A percentile compares a stretch with the other conserved stretches of the same genome.
These are phyloP conservation scores for Esox lucius DNA, from an alignment of 2,797 vertebrate species.

Conservation along the genomic window DNA sequence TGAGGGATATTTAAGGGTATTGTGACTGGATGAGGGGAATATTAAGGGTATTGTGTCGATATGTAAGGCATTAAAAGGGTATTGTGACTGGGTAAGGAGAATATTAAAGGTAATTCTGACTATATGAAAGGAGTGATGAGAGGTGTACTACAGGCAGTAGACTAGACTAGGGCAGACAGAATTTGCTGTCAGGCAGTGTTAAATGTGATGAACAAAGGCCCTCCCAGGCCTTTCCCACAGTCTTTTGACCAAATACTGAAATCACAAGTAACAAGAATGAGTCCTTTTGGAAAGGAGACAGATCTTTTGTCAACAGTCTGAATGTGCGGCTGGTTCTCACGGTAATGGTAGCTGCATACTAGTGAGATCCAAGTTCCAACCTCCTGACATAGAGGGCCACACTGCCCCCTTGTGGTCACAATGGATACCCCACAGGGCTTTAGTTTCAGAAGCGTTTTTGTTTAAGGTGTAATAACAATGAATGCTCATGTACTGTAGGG, in stretches of 20 bases:
- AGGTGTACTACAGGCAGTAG: conserved; percentile 32
- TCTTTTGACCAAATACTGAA: conserved; percentile 57
- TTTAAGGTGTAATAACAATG: too few relatives aligned
- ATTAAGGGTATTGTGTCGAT: too few relatives aligned
- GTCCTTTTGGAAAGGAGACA: conserved; percentile 45
- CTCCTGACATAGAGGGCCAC: conserved; percentile 22
- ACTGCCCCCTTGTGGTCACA: conserved; percentile 62
- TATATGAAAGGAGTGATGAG: too few relatives aligned
- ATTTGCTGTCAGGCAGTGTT: conserved; percentile 50
- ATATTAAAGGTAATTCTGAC: too few relatives aligned
- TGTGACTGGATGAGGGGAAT: too few relatives aligned
- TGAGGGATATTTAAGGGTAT: too few relatives aligned
- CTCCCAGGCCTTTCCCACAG: conserved; percentile 62
- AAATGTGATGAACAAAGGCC: conserved; percentile 47
- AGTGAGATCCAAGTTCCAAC: conserved; percentile 12
- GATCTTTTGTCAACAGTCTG: conserved; percentile 50
- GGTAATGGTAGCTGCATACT: conserved; percentile 44
- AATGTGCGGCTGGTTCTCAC: conserved; percentile 54
- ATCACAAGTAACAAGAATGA: conserved; percentile 45
- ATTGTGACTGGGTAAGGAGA: too few relatives aligned
- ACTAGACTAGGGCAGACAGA: conserved; percentile 27
- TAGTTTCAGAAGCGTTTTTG: neutral
- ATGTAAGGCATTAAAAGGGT: too few relatives aligned
- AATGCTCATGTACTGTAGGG: too few relatives aligned
- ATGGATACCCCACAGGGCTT: conserved; percentile 10